Evolutionary conservation across 1,140 invertebrate genomes (phyloP), one percentile per base, ranked within the genome.

Genomic region (Microplitis mediator): DNA sequence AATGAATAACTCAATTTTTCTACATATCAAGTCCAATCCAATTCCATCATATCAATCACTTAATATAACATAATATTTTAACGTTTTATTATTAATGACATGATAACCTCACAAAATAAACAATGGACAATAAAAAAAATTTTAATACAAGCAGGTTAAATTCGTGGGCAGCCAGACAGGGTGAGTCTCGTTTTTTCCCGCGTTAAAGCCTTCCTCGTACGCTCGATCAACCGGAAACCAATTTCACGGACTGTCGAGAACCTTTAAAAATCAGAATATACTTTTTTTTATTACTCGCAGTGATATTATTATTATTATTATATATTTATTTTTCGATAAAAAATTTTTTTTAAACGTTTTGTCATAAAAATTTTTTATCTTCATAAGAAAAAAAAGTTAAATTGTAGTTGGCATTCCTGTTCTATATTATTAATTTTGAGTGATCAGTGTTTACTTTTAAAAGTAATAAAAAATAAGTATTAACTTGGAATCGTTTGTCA

Each of bases 241-340:
- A 73, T 76, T 76, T 76, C 73, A 76, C 74, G 74, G 74, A 76
- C 74, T 76, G 74, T 76, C 74, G 74, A 76, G 74, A 73, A 72
- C 71, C 72, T 73, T 76, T 71, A 72, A 69, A 72, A 76, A 76
- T 76, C 71, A 69, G 62, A 76, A 73, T 71, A 56, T 69, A 71
- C 54, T 61, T 74, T 61, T 63, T 69, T 32, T 60, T 64, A 4
- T 39, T 63, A 35, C 35, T 61, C 14, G 31, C 14, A 31, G 23
- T 32, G 9, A n/a, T 62, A 14, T 6, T 50, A 11, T 51, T 65
- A 39, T 64, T 63, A 23, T 32, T 52, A 34, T 45, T 35, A 62
- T 14, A n/a, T 11, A 50, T 11, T 36, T 68, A 65, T 23, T 45
- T 69, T 65, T 60, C 23, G 45, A 60, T 65, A 36, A 31, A 66